A percentile compares a stretch with the other conserved stretches of the same genome.
phyloP scores from a whole-genome alignment of 2,797 vertebrate genomes.

The Mormyrus hasselquistii region DNA sequence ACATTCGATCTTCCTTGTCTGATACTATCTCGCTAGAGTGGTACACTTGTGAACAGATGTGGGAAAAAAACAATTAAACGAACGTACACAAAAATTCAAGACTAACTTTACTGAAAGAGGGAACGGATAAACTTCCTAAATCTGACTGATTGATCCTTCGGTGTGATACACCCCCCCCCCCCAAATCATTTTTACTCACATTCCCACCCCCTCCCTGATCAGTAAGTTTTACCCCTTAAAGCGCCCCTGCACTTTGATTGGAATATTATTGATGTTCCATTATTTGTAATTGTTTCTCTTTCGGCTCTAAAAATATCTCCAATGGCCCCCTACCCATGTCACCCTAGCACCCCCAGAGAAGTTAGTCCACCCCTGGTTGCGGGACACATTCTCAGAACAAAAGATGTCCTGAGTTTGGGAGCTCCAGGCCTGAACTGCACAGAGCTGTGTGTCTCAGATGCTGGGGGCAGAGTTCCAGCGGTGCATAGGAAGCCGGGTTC shows the following conservation, averaged over 20 bases:
- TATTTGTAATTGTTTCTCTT: neutral
- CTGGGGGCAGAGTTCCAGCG: neutral
- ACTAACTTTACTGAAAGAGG: neutral
- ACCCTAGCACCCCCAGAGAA: neutral
- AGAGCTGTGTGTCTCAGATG: neutral
- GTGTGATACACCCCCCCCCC: neutral
- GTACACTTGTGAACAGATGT: neutral
- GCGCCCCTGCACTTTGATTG: neutral
- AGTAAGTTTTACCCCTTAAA: neutral
- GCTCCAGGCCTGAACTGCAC: neutral
- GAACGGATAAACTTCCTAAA: neutral
- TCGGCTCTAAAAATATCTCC: neutral
- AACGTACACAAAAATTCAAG: neutral
- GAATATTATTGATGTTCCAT: neutral
- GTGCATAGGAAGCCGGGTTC: no score
- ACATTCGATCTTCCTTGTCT: neutral
- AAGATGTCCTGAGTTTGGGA: neutral
- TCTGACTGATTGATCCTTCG: neutral
- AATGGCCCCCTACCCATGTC: neutral
- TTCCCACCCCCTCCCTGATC: neutral
- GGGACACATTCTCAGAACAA: neutral
- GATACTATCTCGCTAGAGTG: neutral
- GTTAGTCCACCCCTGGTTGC: neutral
- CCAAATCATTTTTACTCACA: neutral
- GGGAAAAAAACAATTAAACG: neutral